Base-by-base conservation (phyloP, 2,888 invertebrate species). In the Sialis lutaria region DNA sequence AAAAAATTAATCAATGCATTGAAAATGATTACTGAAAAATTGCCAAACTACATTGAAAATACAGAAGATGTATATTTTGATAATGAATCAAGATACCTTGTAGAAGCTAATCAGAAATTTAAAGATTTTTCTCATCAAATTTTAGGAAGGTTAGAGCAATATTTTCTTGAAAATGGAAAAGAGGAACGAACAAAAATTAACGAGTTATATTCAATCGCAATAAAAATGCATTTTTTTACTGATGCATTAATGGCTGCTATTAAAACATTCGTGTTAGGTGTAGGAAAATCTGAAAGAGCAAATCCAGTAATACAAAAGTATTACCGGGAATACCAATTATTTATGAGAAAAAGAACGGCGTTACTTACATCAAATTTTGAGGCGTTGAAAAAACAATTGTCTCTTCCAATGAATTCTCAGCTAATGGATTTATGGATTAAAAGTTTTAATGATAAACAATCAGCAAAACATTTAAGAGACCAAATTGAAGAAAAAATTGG, bases 1-100 rank as follows among this genome's bases (percentile, higher is more conserved):
- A 53, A 53, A 42, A 50, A 49, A 49, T 45, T 48, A 50, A 37
- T 49, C 33, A 37, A 48, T 45, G 42, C 44, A 32, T 48, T 50
- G 40, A 46, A 50, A 45, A 41, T 48, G 22, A 49, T 52, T 42
- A 48, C 45, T 12, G 39, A 48, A 37, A 33, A 44, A 41, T 35
- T 45, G 44, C 44, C 44, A 40, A 7, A n/a, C 22, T 37, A 47
- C 33, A 40, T 43, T 6, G 35, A 47, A 30, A 42, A 33, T 42
- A 44, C 40, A 30, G 31, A 42, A 22, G 42, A 46, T 13, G 37
- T 45, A 40, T 31, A 46, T 39, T 48, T 35, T 41, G 48, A 6
- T 46, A 45, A 37, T 9, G 22, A 35, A 48, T 46, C 22, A 22
- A 22, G 34, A 48, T 48, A 33, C 41, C 46, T 48, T 7, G 31